Conservation (phyloP, 37 sponge, comb jelly and placozoan genomes). For the Aplysina aerophoba region DNA sequence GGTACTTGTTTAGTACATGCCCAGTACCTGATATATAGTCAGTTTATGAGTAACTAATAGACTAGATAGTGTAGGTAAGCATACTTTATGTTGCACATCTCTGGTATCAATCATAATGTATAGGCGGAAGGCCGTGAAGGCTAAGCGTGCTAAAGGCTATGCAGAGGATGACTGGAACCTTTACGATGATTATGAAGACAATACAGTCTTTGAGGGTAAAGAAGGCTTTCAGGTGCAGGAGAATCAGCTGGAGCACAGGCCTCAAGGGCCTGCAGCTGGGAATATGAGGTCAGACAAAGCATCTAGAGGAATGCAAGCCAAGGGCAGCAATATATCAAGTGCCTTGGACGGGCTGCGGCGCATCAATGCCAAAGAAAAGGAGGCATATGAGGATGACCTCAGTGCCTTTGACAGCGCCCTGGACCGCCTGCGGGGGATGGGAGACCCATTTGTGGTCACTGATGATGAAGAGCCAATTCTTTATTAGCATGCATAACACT, state of each 20-base stretch:
- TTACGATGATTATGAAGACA: constrained; percentile 29
- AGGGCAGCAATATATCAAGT: neutral
- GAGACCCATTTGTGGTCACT: neutral
- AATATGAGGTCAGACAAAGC: too few species aligned
- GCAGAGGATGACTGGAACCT: constrained; percentile 17
- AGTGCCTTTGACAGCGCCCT: constrained; percentile 15
- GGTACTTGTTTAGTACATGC: too few species aligned
- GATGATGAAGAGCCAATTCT: too few species aligned
- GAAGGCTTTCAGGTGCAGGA: constrained; percentile 38
- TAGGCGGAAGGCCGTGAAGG: too few species aligned
- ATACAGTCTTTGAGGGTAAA: neutral
- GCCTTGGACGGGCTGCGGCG: neutral
- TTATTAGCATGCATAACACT: too few species aligned
- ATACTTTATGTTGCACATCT: too few species aligned
- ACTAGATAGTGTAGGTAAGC: too few species aligned
- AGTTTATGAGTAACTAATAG: too few species aligned
- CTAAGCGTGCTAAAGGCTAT: neutral
- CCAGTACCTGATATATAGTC: too few species aligned
- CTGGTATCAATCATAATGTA: too few species aligned
- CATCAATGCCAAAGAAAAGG: neutral
- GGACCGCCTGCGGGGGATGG: constrained; percentile 19
- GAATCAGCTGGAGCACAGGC: constrained; percentile 21
- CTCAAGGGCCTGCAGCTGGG: constrained; percentile 1
- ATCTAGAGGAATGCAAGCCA: too few species aligned
- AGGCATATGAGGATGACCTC: neutral